A percentile compares a stretch with the other conserved stretches of the same genome.
Evolutionary conservation across 2,113 vertebrate genomes (phyloP).

Genomic region (Sialia sialis): DNA sequence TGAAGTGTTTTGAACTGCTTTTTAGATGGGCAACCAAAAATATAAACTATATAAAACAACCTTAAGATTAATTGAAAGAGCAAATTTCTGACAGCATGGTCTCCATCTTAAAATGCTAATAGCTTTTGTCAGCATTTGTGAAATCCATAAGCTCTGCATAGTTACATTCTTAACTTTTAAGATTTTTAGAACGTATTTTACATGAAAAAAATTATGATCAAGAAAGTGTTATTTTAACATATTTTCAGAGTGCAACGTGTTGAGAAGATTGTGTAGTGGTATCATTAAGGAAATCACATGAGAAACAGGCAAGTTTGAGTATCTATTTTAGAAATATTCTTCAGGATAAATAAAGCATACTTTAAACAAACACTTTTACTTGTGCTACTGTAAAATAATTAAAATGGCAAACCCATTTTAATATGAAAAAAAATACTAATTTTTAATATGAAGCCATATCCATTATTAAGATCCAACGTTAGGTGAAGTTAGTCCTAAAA

Average conservation of each 20-base stretch:
- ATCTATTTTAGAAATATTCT: neutral
- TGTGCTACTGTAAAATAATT: neutral
- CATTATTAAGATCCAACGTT: neutral
- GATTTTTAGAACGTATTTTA: neutral
- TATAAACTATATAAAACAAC: neutral
- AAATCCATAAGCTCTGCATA: neutral
- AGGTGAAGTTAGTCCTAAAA: neutral
- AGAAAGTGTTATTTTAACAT: neutral
- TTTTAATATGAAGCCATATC: neutral
- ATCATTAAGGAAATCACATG: neutral
- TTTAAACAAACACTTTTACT: neutral
- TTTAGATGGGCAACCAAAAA: neutral
- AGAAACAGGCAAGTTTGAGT: neutral
- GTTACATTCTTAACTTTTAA: neutral
- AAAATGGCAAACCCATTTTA: neutral
- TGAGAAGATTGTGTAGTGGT: neutral
- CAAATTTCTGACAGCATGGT: neutral
- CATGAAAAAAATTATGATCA: neutral
- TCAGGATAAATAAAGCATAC: neutral
- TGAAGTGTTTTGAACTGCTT: neutral
- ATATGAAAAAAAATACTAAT: too few relatives aligned
- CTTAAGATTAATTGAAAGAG: neutral
- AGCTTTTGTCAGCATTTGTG: neutral
- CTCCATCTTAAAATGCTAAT: neutral
- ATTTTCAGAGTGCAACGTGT: neutral